Conservation (phyloP, 2,797 vertebrate species). For the Diceros bicornis region DNA sequence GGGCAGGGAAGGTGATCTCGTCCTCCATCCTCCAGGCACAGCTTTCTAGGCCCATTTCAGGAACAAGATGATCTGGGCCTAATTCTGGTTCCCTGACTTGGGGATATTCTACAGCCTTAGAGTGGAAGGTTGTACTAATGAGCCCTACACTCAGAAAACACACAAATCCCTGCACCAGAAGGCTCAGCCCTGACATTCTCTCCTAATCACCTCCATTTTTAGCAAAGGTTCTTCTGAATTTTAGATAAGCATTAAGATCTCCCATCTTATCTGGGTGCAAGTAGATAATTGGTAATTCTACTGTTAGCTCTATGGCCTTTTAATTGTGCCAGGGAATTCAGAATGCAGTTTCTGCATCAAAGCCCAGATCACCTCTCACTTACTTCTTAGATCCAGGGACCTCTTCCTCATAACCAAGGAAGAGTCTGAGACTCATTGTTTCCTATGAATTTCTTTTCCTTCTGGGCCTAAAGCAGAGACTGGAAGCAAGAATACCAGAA, state of each 20-base stretch:
- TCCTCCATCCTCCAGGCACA: not conserved
- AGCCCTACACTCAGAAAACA: slow-evolving; percentile 29
- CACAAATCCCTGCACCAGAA: not conserved
- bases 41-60: not conserved
- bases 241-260: not conserved
- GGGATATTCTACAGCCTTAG: not conserved
- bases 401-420: not conserved
- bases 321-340: not conserved
- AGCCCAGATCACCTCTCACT: not conserved
- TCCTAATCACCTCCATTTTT: not conserved
- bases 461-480: not conserved
- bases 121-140: not conserved
- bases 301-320: not conserved
- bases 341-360: not conserved
- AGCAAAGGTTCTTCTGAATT: slow-evolving; percentile 9
- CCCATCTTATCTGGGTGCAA: not conserved
- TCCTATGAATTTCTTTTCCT: not conserved
- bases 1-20: not conserved
- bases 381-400: not conserved
- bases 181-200: not conserved
- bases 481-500: not conserved
- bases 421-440: not conserved
- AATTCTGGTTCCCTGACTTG: not conserved
- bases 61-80: not conserved
- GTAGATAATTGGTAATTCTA: not conserved